Evolutionary conservation across 2,888 invertebrate genomes (phyloP).

Genomic region (Polymixis flavicincta): DNA sequence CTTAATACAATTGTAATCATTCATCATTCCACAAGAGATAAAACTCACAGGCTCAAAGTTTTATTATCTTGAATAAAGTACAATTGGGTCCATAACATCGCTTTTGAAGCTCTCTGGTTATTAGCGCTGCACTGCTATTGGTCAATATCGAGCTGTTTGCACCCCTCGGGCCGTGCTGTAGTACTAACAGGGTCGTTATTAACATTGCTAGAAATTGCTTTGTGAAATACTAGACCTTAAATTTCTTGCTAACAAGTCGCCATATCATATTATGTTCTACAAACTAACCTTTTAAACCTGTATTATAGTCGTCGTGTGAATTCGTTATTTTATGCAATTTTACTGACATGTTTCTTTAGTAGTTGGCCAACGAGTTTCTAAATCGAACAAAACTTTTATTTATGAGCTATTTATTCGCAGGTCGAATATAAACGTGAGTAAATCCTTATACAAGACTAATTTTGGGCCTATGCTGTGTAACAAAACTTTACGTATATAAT

Average conservation of each 20-base stretch:
- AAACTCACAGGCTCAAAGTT: neutral
- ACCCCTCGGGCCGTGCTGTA: neutral
- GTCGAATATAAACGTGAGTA: neutral
- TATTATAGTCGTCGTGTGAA: neutral
- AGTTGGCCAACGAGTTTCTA: neutral
- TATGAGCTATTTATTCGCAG: neutral
- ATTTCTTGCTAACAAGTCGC: neutral
- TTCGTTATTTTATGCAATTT: neutral
- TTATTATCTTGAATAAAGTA: neutral
- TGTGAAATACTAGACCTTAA: neutral
- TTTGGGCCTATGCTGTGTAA: too few species aligned
- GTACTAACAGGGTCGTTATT: constrained; percentile 34
- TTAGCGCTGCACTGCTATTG: constrained; percentile 20
- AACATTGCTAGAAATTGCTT: neutral
- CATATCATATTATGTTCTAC: neutral
- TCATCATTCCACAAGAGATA: neutral
- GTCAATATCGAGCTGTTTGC: constrained; percentile 28
- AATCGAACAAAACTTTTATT: neutral
- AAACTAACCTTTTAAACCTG: neutral
- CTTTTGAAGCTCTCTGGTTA: constrained; percentile 23
- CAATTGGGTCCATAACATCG: constrained; percentile 7
- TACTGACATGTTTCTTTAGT: neutral
- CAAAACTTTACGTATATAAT: neutral
- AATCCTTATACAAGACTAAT: neutral
- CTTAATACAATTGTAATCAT: neutral